A percentile compares a stretch with the other conserved stretches of the same genome.
These are phyloP conservation scores for Gryon sp. DNA, from an alignment of 1,140 invertebrate genomes.

Conservation along the genomic window DNA sequence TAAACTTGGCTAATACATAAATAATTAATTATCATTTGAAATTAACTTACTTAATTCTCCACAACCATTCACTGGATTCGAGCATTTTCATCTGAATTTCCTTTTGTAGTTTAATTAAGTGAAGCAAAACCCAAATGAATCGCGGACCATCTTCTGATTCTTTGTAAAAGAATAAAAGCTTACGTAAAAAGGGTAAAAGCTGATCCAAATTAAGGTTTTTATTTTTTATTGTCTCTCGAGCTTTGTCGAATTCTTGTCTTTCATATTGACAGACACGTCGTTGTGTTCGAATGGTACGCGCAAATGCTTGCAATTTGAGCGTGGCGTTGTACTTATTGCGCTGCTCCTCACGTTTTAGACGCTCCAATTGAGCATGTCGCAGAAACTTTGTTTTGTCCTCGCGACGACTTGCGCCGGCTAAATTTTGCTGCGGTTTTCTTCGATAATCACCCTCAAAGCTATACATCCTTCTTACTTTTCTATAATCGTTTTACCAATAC, in stretches of 20 bases:
- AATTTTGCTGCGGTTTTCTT: constrained; percentile 92
- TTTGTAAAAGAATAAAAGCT: constrained; percentile 89
- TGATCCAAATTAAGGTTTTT: constrained; percentile 79
- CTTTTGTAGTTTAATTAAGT: constrained; percentile 82
- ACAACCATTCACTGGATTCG: constrained; percentile 81
- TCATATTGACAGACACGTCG: constrained; percentile 84
- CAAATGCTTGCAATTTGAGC: constrained; percentile 88
- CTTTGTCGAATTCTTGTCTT: constrained; percentile 85
- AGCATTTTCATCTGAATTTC: constrained; percentile 79
- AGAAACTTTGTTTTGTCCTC: constrained; percentile 88
- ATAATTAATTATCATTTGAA: too few species aligned
- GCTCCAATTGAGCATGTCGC: constrained; percentile 88
- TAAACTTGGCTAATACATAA: too few species aligned
- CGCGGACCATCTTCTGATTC: constrained; percentile 84
- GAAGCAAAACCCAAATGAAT: constrained; percentile 83
- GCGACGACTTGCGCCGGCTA: constrained; percentile 91
- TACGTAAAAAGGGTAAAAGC: constrained; percentile 81
- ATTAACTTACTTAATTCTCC: constrained; percentile 82
- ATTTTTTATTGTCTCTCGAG: constrained; percentile 76
- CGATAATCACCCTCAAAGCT: constrained; percentile 96
- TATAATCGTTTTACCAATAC: neutral
- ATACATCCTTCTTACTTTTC: constrained; percentile 79
- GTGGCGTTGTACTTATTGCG: constrained; percentile 85
- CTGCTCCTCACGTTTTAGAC: constrained; percentile 90
- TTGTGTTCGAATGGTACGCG: constrained; percentile 87